Evolutionary conservation across 2,888 invertebrate genomes (phyloP), one percentile per base, ranked within the genome.

Genomic region (Penaeus monodon): DNA sequence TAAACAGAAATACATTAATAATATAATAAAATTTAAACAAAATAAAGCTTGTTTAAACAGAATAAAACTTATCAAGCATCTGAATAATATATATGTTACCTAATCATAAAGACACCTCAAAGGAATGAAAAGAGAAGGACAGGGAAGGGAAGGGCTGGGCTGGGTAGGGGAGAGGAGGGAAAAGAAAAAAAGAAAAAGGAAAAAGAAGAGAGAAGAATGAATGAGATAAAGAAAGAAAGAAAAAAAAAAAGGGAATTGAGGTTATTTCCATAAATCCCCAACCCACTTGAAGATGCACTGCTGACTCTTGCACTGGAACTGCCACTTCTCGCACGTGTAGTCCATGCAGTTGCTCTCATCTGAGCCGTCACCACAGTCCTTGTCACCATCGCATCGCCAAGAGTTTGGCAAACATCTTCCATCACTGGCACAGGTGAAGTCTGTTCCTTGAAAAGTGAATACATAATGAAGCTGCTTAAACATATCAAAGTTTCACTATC

Each of bases 301-400:
- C 68, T 90, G 90, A 82, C 88, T 89, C 33, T 76, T 81, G 70
- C 91, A 91, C 84, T 90, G 90, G 86, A 91, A 91, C 80, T 90
- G 90, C 64, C 86, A 90, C 17, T 81, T 33, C 6, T 70, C 63
- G 83, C 90, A 90, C 7, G 84, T 82, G 73, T 86, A 84, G 24
- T 76, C 89, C 0, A 94, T 93, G 91, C 96, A 97, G 91, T 96
- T 95, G 7, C 92, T 91, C 76, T 90, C 97, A 91, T 97, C 97
- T 0, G 94, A 94, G 0, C 93, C 94, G 88, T 91, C 92, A 4
- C 88, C 78, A 81, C 92, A 92, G 88, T 92, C 92, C 3, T 77
- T 44, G 91, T 96, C 95, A 12, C 95, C 95, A 92, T 97, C 97
- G 92, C 97, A 98, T 91, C 93, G 93, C 95, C 95, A 95, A 70